Evolutionary conservation across 2,888 invertebrate genomes (phyloP).

Genomic region (Drosophila multiciliata): DNA sequence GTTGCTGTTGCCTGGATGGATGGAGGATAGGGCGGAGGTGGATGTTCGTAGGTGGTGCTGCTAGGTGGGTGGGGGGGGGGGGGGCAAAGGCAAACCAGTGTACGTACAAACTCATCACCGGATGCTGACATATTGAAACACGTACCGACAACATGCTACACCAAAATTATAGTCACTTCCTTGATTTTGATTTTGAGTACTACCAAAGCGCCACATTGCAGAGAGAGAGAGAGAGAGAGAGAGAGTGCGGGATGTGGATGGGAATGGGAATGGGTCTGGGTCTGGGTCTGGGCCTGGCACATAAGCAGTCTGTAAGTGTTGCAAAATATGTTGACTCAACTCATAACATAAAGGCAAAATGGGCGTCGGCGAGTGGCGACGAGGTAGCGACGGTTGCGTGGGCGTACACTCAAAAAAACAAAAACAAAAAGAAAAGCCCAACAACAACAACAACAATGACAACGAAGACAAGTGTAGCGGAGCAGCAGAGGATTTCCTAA

Average conservation of each 20-base stretch:
- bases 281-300: constrained; percentile 35
- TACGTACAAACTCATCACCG: constrained; percentile 79
- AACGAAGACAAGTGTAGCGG: constrained; percentile 30
- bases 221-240: neutral
- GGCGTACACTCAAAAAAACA: constrained; percentile 34
- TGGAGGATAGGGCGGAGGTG: constrained; percentile 8
- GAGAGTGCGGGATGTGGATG: neutral
- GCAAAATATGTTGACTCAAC: constrained; percentile 83
- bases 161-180: constrained; percentile 83
- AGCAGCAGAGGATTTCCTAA: constrained; percentile 80
- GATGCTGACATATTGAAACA: constrained; percentile 82
- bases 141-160: constrained; percentile 84
- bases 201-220: constrained; percentile 30
- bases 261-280: constrained; percentile 1
- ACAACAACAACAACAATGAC: constrained; percentile 20
- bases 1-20: constrained; percentile 24
- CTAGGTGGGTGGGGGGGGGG: neutral
- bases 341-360: constrained; percentile 70
- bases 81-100: constrained; percentile 54
- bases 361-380: constrained; percentile 12
- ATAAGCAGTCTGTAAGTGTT: constrained; percentile 78
- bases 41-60: neutral
- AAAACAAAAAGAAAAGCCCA: neutral
- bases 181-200: constrained; percentile 83
- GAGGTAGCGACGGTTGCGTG: constrained; percentile 38